Evolutionary conservation across 2,113 vertebrate species (phyloP), one percentile per base, ranked within the genome.

Genomic region (Glaucidium brasilianum): DNA sequence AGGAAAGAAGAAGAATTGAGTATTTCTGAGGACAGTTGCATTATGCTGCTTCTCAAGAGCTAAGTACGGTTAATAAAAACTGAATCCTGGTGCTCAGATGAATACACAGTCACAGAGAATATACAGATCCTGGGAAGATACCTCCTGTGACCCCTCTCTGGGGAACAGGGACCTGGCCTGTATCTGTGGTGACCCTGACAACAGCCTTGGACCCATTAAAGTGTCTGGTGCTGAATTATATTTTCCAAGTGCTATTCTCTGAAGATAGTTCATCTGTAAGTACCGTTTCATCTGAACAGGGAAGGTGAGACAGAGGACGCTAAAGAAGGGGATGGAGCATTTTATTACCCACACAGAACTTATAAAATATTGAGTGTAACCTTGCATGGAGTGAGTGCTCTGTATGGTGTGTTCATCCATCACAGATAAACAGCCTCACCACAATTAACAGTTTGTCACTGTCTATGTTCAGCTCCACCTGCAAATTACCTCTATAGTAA

Each of bases 381-480:
- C 88, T 95, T 91, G 72, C 85, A 56, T 76, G 66, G 88, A 7
- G 4, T 35, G 88, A 7, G 4, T 35, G 85, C 78, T 92, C 75
- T 64, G 47, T 64, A 5, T 64, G 90, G 59, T 80, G 60, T 83
- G 74, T 69, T 72, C 93, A 92, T 96, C 88, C 92, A 81, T 92
- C 79, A 81, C 5, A 13, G 68, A 34, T 52, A 88, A 96, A 72
- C 60, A 78, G 75, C 90, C 39, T 95, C 85, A 15, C 59, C 77
- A 58, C 88, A 93, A 92, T 89, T 91, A 93, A 74, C 64, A 64
- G 35, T 95, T 95, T 90, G 74, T 94, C 91, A 84, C 85, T 95
- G 88, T 58, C 92, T 74, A 0, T 88, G 90, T 79, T 79, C 79
- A 92, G 64, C 59, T 81, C 60, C 75, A 83, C 60, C 63, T 75